Base-by-base conservation (phyloP, 2,797 vertebrate species). In the Emydoidea blandingii region DNA sequence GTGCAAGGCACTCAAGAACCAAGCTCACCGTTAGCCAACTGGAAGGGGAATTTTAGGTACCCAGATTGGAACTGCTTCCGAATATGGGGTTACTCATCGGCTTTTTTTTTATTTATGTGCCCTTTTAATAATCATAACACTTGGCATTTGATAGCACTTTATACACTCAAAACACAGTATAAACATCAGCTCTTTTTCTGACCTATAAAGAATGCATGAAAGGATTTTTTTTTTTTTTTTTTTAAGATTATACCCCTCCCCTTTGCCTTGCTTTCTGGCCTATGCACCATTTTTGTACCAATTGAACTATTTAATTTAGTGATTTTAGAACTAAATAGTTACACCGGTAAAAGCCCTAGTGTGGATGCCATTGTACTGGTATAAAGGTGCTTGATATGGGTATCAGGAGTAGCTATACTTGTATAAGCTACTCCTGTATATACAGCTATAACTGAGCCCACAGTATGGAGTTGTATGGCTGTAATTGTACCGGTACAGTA, bases 261-360 rank as follows among this genome's bases (percentile, higher is more conserved):
- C 96, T 90, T 90, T 65, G 62, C 96, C 89, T 96, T 96, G 86
- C 94, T 92, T 95, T n/a, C 16, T 65, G 62, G 15, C 94, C 92
- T 97, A 87, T 92, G 94, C 96, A 95, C 86, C 96, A 96, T 95
- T 97, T 94, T 91, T 95, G 84, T 97, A 96, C 97, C 95, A 94
- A 87, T 96, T 97, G 95, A 92, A 97, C 96, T 29, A 29, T 57
- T 57, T 57, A 57, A 57, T 97, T 96, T 96, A 92, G 62, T 68
- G 62, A n/a, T 65, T 97, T 96, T 96, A 94, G 80, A 94, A 86
- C 91, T 95, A 87, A 92, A 96, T 96, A 94, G 94, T 96, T 94
- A 95, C 11, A 78, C 78, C 49, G 91, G 12, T 76, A 27, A 76
- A 76, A 76, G 41, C 11, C 91, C 94, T 95, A 90, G 47, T 74